Base-by-base conservation (phyloP, 2,113 vertebrate genomes). In the Saccopteryx leptura region DNA sequence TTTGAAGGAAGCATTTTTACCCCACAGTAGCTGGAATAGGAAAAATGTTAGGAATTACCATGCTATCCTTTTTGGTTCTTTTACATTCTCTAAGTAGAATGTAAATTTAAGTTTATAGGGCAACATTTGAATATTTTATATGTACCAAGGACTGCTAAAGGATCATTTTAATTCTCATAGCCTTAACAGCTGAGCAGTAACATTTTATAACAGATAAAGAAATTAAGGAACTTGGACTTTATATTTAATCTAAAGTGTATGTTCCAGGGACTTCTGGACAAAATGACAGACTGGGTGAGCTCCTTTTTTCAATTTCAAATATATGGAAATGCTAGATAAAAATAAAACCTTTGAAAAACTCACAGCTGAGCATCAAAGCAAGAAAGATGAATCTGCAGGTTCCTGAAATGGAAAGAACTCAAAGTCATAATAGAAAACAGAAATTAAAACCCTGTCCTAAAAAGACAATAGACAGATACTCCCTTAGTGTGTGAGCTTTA, bases 291-390 rank as follows among this genome's bases (percentile, higher is more conserved):
- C 48, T 84, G 31, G 14, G 14, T 24, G 82, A 65, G 26, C 15
- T 33, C 9, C 8, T 52, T 26, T 93, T 87, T 93, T 79, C 75
- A 78, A 66, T 87, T 93, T 79, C 75, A 78, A 66, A 88, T 83
- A 39, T 71, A 60, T 46, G 15, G 39, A 91, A 79, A 91, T 78
- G 39, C 50, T 96, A 78, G 23, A 68, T 88, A 68, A 91, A 94
- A 93, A 93, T 58, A 82, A 87, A 90, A 71, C 26, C 68, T 63
- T 39, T 87, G 14, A 90, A 65, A 92, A 94, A 63, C 65, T 23
- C n/a, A 65, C 21, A 83, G 54, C 56, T 68, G 76, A 83, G 9
- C 65, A 85, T 91, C 31, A 94, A 75, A 87, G 33, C 50, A 58
- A 69, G 52, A 75, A 96, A 82, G 48, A 12, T 31, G 71, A 88